phyloP scores from a whole-genome alignment of 2,797 vertebrate species.

The Syndactyla subalaris region DNA sequence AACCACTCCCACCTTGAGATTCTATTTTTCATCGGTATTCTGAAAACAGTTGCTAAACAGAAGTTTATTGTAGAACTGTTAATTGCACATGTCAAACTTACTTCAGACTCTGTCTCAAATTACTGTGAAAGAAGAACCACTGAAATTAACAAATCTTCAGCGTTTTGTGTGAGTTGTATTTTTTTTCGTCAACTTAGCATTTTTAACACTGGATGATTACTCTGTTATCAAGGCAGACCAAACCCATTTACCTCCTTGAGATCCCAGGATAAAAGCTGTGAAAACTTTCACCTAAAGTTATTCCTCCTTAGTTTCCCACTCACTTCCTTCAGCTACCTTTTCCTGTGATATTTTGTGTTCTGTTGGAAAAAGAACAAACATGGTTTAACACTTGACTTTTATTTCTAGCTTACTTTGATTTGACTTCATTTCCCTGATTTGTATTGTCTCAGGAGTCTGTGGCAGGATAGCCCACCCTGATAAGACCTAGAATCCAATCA shows the following conservation, averaged over 20 bases:
- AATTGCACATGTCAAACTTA: background rate
- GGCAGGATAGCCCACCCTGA: too few relatives aligned
- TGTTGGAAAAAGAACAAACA: background rate
- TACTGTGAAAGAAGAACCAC: background rate
- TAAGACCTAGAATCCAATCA: too few relatives aligned
- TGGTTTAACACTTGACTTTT: background rate
- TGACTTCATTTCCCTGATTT: background rate
- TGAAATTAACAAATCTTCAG: background rate
- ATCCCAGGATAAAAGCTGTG: background rate
- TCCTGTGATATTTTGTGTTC: background rate
- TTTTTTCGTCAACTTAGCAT: background rate
- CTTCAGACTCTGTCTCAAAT: background rate
- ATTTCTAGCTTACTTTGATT: background rate
- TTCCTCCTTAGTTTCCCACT: background rate
- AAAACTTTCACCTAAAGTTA: background rate
- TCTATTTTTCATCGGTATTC: background rate
- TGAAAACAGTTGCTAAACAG: background rate
- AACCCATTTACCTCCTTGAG: too few relatives aligned
- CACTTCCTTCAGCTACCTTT: background rate
- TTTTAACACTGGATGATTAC: background rate
- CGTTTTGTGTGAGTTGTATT: background rate
- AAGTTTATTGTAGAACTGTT: background rate
- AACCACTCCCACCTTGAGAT: background rate
- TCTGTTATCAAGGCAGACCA: background rate
- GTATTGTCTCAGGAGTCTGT: background rate